Conservation (phyloP, 2,888 invertebrate species). For the Athrips mouffetella region DNA sequence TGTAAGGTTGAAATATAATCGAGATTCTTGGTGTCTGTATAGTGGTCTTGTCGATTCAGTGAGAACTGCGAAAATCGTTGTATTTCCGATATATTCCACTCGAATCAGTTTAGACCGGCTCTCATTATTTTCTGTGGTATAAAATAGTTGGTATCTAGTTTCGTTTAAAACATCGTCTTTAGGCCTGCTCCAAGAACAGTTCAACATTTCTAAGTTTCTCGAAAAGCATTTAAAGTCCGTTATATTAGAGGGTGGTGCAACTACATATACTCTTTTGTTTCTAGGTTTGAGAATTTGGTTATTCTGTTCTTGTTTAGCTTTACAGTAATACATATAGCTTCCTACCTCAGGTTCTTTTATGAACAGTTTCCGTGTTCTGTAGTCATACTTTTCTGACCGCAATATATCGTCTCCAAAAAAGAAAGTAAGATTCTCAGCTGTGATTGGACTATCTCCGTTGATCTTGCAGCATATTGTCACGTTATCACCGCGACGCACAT, state of each 20-base stretch:
- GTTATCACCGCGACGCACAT: slow-evolving; percentile 78
- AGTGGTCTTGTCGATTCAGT: not conserved
- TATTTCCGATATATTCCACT: not conserved
- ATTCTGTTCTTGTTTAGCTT: not conserved
- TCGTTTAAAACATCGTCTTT: not conserved
- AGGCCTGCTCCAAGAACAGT: slow-evolving; percentile 80
- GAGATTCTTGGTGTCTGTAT: not conserved
- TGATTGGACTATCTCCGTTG: not conserved
- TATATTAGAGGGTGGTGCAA: slow-evolving; percentile 73
- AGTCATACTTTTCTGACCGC: not conserved
- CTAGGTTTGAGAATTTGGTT: not conserved
- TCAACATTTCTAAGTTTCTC: slow-evolving; percentile 81
- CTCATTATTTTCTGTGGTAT: not conserved
- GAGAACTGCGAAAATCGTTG: not conserved
- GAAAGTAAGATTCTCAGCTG: not conserved
- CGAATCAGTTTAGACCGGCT: slow-evolving; percentile 39
- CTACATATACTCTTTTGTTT: slow-evolving; percentile 26
- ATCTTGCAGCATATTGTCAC: slow-evolving; percentile 80
- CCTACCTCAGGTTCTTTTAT: not conserved
- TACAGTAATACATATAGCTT: not conserved
- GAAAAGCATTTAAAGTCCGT: slow-evolving; percentile 81
- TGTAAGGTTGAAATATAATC: not conserved
- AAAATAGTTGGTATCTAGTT: not conserved
- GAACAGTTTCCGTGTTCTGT: not conserved
- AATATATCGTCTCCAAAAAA: not conserved